Percentiles rank a stretch among this genome's conserved stretches.
These are phyloP conservation scores for Panthera tigris DNA, from an alignment of 2,113 vertebrate species.

Conservation along the genomic window DNA sequence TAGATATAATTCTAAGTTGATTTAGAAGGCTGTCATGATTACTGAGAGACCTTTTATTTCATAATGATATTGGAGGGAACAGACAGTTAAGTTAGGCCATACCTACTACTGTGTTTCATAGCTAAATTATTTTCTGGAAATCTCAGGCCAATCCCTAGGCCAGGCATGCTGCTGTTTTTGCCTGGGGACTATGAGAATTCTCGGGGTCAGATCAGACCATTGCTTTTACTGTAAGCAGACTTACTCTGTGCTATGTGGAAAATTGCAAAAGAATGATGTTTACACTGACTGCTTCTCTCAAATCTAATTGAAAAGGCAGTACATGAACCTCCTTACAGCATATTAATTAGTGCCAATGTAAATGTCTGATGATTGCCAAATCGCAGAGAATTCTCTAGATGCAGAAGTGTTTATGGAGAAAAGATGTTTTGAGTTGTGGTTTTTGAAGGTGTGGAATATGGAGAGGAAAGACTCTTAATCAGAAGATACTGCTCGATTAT, in stretches of 20 bases:
- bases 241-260: not conserved
- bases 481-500: not conserved
- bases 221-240: not conserved
- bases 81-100: not conserved
- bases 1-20: slow-evolving; percentile 12
- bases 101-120: not conserved
- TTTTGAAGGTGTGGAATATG: slow-evolving; percentile 2
- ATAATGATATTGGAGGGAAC: not conserved
- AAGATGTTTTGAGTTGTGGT: not conserved
- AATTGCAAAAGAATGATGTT: not conserved
- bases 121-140: slow-evolving; percentile 25
- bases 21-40: not conserved
- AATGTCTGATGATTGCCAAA: not conserved
- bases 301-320: not conserved
- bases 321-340: not conserved
- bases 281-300: not conserved
- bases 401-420: not conserved
- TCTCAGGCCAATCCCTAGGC: not conserved
- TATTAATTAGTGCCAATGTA: not conserved
- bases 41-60: slow-evolving; percentile 25
- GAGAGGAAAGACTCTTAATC: not conserved
- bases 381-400: slow-evolving; percentile 1
- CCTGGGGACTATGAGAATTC: not conserved
- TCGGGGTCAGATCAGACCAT: not conserved
- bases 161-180: not conserved